Conservation (phyloP, 2,797 vertebrate species). For the Mus caroli region DNA sequence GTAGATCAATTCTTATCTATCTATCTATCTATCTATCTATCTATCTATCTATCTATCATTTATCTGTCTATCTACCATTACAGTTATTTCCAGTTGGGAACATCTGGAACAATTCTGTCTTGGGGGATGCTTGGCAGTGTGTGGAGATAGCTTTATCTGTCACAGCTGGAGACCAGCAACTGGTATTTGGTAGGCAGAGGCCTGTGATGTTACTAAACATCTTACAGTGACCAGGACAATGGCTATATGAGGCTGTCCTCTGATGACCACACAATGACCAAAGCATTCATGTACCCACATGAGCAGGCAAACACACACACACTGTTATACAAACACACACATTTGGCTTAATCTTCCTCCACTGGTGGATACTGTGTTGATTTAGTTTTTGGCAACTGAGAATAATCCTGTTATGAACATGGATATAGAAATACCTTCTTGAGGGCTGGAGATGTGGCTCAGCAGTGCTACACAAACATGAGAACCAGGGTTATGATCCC, state of each 20-base stretch:
- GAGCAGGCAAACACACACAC: neutral
- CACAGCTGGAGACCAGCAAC: neutral
- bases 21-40: neutral
- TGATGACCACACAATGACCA: neutral
- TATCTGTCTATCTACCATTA: neutral
- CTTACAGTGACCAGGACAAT: neutral
- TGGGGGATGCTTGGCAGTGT: neutral
- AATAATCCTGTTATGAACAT: neutral
- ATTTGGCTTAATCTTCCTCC: neutral
- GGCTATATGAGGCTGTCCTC: neutral
- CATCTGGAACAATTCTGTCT: neutral
- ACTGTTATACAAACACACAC: neutral
- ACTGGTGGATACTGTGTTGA: neutral
- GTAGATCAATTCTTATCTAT: neutral
- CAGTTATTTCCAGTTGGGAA: neutral
- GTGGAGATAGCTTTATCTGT: conserved; percentile 9
- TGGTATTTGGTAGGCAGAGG: neutral
- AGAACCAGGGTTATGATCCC: too few species aligned
- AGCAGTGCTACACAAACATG: neutral
- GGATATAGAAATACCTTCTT: neutral
- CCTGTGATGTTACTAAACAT: neutral
- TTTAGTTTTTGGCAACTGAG: neutral
- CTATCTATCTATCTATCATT: neutral
- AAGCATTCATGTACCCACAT: neutral
- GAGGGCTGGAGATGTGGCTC: neutral